Base-by-base conservation (phyloP, 64 coral and sea anemone genomes). In the Hydrozoanthus tunicans region DNA sequence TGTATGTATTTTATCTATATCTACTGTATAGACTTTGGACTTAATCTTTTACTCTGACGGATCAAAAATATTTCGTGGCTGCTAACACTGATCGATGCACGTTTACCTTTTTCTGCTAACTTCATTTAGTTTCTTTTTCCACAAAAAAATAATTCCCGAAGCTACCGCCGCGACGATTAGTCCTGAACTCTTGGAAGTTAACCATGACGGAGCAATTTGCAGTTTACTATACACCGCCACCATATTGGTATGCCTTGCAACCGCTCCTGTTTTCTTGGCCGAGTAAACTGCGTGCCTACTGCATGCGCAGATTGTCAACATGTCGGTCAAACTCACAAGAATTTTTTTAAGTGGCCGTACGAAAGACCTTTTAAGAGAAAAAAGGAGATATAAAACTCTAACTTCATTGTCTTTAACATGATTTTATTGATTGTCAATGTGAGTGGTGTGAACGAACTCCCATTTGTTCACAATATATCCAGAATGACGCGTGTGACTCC, bases 101-200 rank as follows among this genome's bases (percentile, higher is more conserved):
- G 61, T 58, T 4, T 24, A 88, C 84, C 84, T 88, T 70, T 88
- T 88, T 12, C 57, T 72, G 84, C 84, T 60, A 27, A 88, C 84
- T 74, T 88, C 56, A 70, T 88, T 88, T 59, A 88, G 11, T 88
- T 88, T 88, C 56, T 51, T 88, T 51, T 88, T 88, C 84, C 84
- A 88, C 15, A 88, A 88, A 74, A 88, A 59, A 88, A 88, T 26
- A 6, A 88, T 88, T 88, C 84, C 84, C 25, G 84, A 88, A 15
- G 84, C 84, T 74, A 69, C 84, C 4, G 84, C 84, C 25, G 84
- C 84, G 9, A 88, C 66, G 9, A 88, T 24, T 24, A 88, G 67
- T 1, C 84, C 84, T 73, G 84, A 88, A 88, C 84, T 71, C 67
- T 88, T 88, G 4, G 84, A 88, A 59, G 84, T 88, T 61, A 88